phyloP scores from a whole-genome alignment of 2,797 vertebrate species.

The Cygnus olor region DNA sequence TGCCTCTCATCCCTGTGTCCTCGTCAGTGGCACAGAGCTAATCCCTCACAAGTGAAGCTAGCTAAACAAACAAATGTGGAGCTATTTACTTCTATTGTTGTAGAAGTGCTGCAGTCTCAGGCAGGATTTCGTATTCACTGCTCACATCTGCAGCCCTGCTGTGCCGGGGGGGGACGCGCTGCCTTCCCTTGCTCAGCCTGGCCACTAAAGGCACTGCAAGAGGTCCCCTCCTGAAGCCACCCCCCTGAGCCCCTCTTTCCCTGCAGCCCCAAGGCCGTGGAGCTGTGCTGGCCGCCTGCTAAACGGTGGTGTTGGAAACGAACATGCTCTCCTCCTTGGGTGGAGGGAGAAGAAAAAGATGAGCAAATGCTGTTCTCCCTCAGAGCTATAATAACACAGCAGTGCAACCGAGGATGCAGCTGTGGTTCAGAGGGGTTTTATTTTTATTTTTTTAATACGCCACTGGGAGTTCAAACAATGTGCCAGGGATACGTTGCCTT shows the following conservation, averaged over 20 bases:
- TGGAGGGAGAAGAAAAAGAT: slow-evolving; percentile 6
- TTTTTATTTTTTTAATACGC: slow-evolving; percentile 61
- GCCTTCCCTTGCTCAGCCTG: not conserved
- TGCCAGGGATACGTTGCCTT: slow-evolving; percentile 39
- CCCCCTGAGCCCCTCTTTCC: not conserved
- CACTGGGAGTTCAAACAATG: slow-evolving; percentile 55
- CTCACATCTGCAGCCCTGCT: slow-evolving; percentile 66
- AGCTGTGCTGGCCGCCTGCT: rapidly evolving
- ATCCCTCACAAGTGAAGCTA: slow-evolving; percentile 55
- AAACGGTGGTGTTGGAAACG: slow-evolving; percentile 1
- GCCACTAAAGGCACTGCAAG: not conserved
- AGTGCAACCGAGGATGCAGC: slow-evolving; percentile 47
- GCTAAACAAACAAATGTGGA: slow-evolving; percentile 67
- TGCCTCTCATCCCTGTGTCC: not conserved
- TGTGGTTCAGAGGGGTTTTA: slow-evolving; percentile 33
- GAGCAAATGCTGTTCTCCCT: slow-evolving; percentile 8
- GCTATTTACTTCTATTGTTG: slow-evolving; percentile 66
- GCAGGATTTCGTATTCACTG: slow-evolving; percentile 18
- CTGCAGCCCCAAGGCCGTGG: not conserved
- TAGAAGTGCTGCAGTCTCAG: slow-evolving; percentile 50
- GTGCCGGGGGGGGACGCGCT: not conserved
- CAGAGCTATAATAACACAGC: slow-evolving; percentile 15
- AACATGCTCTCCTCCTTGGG: not conserved
- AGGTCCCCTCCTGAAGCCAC: not conserved
- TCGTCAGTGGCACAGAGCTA: slow-evolving; percentile 57